Evolutionary conservation across 2,888 invertebrate genomes (phyloP), one percentile per base, ranked within the genome.

Genomic region (Ypsolopha sequella): DNA sequence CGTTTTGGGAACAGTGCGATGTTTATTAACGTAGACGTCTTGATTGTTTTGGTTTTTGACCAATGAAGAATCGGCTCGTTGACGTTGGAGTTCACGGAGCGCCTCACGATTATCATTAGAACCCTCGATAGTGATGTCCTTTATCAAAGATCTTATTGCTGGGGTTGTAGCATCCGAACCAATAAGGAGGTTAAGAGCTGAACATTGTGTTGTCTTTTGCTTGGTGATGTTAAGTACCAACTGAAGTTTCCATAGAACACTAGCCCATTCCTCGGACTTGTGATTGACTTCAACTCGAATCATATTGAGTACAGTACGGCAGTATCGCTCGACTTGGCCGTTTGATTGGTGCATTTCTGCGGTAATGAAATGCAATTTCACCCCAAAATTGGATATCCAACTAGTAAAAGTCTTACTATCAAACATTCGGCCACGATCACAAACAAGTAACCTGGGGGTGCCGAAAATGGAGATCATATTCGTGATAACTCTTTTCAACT

Each of bases 371-470:
- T 51, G 51, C 7, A 46, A 6, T 39, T 36, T 6, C 11, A 33
- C 8, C 6, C 46, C 51, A 4, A 46, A 36, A 8, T 39, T 35
- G n/a, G 45, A 14, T 10, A n/a, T 11, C 46, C 46, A 51, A 7
- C 13, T 6, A 6, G 7, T 14, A 51, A 52, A 52, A 7, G 33
- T 35, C 1, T 10, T 34, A 3, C 44, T 38, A 10, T 51, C 51
- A 14, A 53, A 51, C 48, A 53, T 51, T 9, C 51, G 53, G 7
- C 51, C 51, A 35, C 48, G 41, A 36, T 54, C 53, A n/a, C 39
- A 10, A 4, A 54, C 50, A 13, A 50, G 9, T 24, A 51, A 34
- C 33, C 50, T 54, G 8, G 51, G 51, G 6, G 46, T 34, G 3
- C 48, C 52, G 41, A 52, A 52, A 6, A 48, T 7, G 9, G 48